These are phyloP conservation scores for Ditylenchus dipsaci DNA, from an alignment of 1,140 invertebrate genomes.

Conservation along the genomic window DNA sequence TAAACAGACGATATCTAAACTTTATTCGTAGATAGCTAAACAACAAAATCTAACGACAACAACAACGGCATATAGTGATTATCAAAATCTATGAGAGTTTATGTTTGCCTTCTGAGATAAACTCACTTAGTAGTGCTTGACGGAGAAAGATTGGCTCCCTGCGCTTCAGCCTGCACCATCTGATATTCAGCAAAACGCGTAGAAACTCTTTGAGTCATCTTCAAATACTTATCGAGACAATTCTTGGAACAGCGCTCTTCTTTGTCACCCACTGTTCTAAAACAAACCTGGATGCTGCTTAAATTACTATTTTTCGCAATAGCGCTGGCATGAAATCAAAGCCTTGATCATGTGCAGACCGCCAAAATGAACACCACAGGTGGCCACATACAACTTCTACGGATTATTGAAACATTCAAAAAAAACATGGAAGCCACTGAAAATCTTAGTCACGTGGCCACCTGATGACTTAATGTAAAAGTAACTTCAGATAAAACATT, in stretches of 20 bases:
- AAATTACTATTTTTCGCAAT: too few relatives aligned
- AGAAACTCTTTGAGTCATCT: slow-evolving; percentile 54
- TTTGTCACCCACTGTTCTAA: slow-evolving; percentile 44
- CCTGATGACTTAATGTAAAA: background rate
- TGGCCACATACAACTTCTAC: too few relatives aligned
- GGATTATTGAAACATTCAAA: too few relatives aligned
- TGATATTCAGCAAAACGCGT: slow-evolving; percentile 53
- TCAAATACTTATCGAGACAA: slow-evolving; percentile 51
- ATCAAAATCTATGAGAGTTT: too few relatives aligned
- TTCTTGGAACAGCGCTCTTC: slow-evolving; percentile 49
- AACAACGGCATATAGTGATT: background rate
- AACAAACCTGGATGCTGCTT: too few relatives aligned
- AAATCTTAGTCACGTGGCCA: too few relatives aligned
- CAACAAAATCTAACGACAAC: background rate
- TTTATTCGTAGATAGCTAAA: background rate
- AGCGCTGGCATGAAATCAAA: too few relatives aligned
- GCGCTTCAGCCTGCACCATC: slow-evolving; percentile 48
- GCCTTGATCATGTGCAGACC: too few relatives aligned
- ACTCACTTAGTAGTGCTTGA: background rate
- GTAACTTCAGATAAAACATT: slow-evolving; percentile 8
- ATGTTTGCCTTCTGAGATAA: background rate
- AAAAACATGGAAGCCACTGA: too few relatives aligned
- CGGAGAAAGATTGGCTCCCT: slow-evolving; percentile 32
- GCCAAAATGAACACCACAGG: too few relatives aligned
- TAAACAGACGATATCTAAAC: too few relatives aligned